Conservation (phyloP, 2,888 invertebrate genomes). For the Fabriciana adippe region DNA sequence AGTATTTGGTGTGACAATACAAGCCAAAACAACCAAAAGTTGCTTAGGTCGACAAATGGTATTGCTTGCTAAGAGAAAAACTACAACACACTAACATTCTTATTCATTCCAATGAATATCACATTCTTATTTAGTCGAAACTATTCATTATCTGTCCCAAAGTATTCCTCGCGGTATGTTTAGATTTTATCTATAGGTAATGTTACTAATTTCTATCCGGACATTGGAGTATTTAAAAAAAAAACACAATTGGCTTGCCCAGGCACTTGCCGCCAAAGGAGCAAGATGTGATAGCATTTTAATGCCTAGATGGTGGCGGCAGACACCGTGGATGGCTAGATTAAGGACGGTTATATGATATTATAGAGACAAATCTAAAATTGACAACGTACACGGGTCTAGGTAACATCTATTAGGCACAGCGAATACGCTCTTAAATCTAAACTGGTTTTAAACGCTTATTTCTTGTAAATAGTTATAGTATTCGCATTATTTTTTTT, state of each 20-base stretch:
- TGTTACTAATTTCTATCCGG: background rate
- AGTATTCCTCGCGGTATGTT: slow-evolving; percentile 2
- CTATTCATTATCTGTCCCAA: slow-evolving; percentile 8
- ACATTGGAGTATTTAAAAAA: no score
- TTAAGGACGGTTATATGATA: background rate
- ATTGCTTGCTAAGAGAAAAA: slow-evolving; percentile 14
- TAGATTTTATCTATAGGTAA: background rate
- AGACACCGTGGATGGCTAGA: no score
- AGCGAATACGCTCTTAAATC: slow-evolving; percentile 17
- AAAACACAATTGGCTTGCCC: no score
- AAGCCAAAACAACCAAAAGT: slow-evolving; percentile 6
- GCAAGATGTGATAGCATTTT: no score
- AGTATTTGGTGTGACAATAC: background rate
- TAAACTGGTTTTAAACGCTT: slow-evolving; percentile 24
- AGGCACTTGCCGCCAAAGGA: no score
- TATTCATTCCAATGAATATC: slow-evolving; percentile 7
- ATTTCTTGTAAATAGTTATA: slow-evolving; percentile 37
- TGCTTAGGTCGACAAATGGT: slow-evolving; percentile 4
- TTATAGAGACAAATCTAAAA: slow-evolving; percentile 2
- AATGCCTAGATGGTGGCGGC: background rate
- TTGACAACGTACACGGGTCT: background rate
- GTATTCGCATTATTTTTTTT: slow-evolving; percentile 28
- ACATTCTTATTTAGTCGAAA: slow-evolving; percentile 2
- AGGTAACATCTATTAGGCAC: background rate
- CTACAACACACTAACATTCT: no score